Conservation (phyloP, 2,888 invertebrate genomes). For the Salticus scenicus region DNA sequence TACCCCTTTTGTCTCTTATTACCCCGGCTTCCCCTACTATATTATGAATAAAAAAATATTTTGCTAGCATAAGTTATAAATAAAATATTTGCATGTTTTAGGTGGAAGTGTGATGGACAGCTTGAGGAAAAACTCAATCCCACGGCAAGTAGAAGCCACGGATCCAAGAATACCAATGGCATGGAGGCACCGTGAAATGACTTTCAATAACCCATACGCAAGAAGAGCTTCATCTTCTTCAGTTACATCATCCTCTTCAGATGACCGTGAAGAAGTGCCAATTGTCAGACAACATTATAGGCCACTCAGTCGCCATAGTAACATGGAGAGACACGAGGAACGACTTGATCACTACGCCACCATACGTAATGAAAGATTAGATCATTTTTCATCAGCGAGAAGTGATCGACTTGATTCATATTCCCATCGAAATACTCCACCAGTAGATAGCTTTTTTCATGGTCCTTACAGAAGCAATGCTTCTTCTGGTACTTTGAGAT, state of each 20-base stretch:
- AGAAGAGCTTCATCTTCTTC: slow-evolving; percentile 68
- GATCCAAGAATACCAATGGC: slow-evolving; percentile 70
- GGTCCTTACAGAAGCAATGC: slow-evolving; percentile 48
- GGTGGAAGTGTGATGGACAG: slow-evolving; percentile 62
- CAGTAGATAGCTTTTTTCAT: slow-evolving; percentile 39
- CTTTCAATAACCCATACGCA: slow-evolving; percentile 51
- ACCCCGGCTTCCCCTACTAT: no score
- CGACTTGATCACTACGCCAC: slow-evolving; percentile 61
- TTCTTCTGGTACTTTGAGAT: slow-evolving; percentile 68
- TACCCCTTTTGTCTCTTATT: no score
- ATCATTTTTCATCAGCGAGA: slow-evolving; percentile 42
- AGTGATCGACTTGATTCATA: slow-evolving; percentile 57
- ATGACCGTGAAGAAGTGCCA: slow-evolving; percentile 70
- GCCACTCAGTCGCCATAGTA: slow-evolving; percentile 57
- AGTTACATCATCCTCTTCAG: slow-evolving; percentile 69
- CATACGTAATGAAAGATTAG: slow-evolving; percentile 50
- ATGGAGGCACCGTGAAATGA: slow-evolving; percentile 70
- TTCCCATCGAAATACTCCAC: slow-evolving; percentile 24
- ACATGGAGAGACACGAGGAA: slow-evolving; percentile 44
- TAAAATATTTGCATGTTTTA: no score
- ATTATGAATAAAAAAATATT: no score
- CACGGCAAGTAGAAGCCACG: slow-evolving; percentile 28
- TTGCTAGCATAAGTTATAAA: no score
- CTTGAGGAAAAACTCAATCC: slow-evolving; percentile 29
- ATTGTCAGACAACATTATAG: slow-evolving; percentile 69